phyloP scores from a whole-genome alignment of 30 jellyfish, hydroid and myxozoan species.

The Pseudorhiza aurosa region DNA sequence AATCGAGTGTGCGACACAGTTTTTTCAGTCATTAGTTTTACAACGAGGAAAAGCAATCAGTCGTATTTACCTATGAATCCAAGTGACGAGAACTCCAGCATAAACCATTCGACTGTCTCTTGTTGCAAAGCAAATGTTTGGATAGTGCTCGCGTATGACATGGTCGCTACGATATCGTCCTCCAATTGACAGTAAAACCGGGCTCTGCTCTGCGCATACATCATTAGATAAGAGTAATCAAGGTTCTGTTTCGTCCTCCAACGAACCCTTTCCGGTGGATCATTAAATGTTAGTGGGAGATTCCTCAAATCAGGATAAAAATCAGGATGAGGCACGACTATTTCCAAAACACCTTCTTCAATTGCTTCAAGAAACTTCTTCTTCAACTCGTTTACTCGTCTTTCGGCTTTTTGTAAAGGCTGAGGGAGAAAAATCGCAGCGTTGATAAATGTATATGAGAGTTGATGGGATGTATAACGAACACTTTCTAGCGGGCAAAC shows the following conservation, averaged over 20 bases:
- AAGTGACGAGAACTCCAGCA: slow-evolving; percentile 91
- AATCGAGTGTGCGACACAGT: no score
- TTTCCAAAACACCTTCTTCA: slow-evolving; percentile 81
- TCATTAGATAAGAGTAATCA: slow-evolving; percentile 90
- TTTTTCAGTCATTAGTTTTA: no score
- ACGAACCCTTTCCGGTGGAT: slow-evolving; percentile 92
- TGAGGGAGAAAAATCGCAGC: neutral
- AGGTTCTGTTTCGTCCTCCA: slow-evolving; percentile 98
- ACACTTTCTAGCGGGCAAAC: no score
- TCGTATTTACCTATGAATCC: slow-evolving; percentile 90
- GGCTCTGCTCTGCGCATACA: slow-evolving; percentile 92
- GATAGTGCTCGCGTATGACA: slow-evolving; percentile 94
- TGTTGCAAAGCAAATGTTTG: slow-evolving; percentile 94
- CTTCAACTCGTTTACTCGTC: slow-evolving; percentile 38
- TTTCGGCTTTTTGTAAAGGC: slow-evolving; percentile 13
- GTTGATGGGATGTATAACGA: no score
- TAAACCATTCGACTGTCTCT: slow-evolving; percentile 86
- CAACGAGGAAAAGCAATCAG: no score
- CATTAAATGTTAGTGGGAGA: slow-evolving; percentile 93
- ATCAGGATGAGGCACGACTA: slow-evolving; percentile 77
- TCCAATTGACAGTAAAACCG: slow-evolving; percentile 93
- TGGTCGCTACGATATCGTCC: slow-evolving; percentile 95
- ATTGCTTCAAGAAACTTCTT: slow-evolving; percentile 54
- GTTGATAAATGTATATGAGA: no score
- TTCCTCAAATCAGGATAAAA: slow-evolving; percentile 86